Percentiles rank a stretch among this genome's conserved stretches.
Conservation (phyloP, 2,113 vertebrate species). For the Mormoops blainvillei region DNA sequence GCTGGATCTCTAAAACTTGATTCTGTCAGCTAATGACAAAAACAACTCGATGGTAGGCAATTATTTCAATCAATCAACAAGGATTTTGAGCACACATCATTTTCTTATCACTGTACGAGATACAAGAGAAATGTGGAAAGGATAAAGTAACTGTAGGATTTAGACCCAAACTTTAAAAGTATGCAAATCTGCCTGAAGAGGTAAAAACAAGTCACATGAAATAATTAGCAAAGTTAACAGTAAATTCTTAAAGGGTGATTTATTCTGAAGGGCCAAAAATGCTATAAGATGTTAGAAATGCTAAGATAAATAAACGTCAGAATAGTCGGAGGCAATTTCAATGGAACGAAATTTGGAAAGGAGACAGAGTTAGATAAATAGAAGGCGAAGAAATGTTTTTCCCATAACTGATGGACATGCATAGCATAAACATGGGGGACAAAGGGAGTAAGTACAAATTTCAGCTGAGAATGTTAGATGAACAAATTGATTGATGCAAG, state of each 20-base stretch:
- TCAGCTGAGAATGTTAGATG: neutral
- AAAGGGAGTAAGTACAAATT: neutral
- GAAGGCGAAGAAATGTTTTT: neutral
- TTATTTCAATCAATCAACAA: slow-evolving; percentile 56
- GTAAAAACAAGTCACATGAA: neutral
- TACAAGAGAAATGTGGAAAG: neutral
- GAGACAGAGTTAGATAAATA: neutral
- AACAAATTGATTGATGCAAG: no score
- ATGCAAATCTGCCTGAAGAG: neutral
- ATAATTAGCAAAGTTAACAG: neutral
- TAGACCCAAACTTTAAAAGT: neutral
- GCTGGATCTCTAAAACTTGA: neutral
- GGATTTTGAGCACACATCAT: neutral
- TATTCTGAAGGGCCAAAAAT: neutral
- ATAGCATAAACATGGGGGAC: no score
- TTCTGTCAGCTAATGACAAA: slow-evolving; percentile 40
- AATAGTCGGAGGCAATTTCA: neutral
- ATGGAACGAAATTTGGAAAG: neutral
- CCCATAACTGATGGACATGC: neutral
- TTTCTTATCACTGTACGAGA: neutral
- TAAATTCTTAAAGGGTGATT: neutral
- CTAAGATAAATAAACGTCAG: neutral
- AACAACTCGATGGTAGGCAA: slow-evolving; percentile 10
- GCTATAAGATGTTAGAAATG: neutral
- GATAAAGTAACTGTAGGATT: neutral